phyloP scores from a whole-genome alignment of 2,797 vertebrate genomes.

The Siniperca scherzeri region DNA sequence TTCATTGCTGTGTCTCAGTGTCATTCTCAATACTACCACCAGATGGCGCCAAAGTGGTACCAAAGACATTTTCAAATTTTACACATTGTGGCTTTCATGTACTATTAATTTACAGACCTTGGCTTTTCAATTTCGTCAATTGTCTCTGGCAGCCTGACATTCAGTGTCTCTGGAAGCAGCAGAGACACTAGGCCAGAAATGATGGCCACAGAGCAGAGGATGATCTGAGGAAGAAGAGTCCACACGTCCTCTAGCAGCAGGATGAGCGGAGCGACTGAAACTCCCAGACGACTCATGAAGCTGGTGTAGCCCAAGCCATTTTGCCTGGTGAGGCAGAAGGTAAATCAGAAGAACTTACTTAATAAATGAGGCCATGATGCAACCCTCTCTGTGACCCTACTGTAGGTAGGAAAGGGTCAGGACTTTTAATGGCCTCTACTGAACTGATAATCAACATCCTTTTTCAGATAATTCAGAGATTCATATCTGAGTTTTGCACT shows the following conservation, averaged over 20 bases:
- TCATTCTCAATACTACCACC: neutral
- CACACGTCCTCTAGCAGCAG: slow-evolving; percentile 89
- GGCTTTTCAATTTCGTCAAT: slow-evolving; percentile 89
- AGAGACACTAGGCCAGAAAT: slow-evolving; percentile 80
- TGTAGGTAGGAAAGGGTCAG: neutral
- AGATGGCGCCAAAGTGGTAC: neutral
- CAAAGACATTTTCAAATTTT: neutral
- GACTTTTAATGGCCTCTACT: neutral
- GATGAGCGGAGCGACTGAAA: slow-evolving; percentile 87
- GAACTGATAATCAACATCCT: neutral
- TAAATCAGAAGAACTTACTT: neutral
- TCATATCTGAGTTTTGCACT: neutral
- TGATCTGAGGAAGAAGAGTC: slow-evolving; percentile 85
- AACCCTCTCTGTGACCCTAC: neutral
- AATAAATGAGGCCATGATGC: too few species aligned
- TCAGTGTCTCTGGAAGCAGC: slow-evolving; percentile 88
- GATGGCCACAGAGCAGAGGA: slow-evolving; percentile 80
- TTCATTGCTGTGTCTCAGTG: neutral
- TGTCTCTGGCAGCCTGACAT: slow-evolving; percentile 86
- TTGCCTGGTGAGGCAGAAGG: slow-evolving; percentile 82
- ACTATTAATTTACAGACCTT: slow-evolving; percentile 64
- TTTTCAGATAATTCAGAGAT: neutral
- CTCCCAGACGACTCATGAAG: slow-evolving; percentile 87
- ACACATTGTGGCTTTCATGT: neutral
- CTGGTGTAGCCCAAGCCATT: slow-evolving; percentile 88